Percentiles rank a stretch among this genome's conserved stretches.
These are phyloP conservation scores for Adineta ricciae DNA, from an alignment of 2,888 invertebrate species.

Conservation along the genomic window DNA sequence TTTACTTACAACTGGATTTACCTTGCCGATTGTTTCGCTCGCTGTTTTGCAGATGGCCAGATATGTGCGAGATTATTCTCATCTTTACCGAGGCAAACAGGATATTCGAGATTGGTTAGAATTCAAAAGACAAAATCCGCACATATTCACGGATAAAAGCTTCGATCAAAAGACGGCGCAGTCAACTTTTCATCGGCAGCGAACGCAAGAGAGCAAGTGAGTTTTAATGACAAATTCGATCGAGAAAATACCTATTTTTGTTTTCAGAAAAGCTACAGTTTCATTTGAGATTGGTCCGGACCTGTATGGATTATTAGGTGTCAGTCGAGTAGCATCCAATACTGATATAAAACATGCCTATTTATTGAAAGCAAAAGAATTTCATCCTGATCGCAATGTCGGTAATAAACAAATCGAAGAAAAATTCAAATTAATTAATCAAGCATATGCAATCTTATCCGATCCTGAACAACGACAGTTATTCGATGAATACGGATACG, in stretches of 20 bases:
- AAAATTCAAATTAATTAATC: constrained; percentile 16
- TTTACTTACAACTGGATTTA: not conserved
- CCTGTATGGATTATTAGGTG: constrained; percentile 43
- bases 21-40: not conserved
- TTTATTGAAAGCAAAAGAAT: constrained; percentile 44
- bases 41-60: not conserved
- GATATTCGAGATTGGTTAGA: not conserved
- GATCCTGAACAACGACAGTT: not conserved
- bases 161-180: not conserved
- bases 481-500: not conserved
- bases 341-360: constrained; percentile 47
- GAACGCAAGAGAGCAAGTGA: not conserved
- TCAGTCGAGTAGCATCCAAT: constrained; percentile 41
- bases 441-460: not conserved
- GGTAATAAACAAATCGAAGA: constrained; percentile 1
- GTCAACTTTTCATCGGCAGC: not conserved
- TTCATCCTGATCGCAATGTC: not conserved
- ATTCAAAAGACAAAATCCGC: not conserved
- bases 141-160: not conserved
- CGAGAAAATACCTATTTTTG: no score
- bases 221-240: no score
- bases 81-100: not conserved
- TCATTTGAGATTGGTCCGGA: constrained; percentile 34
- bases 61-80: not conserved
- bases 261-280: not conserved